Base-by-base conservation (phyloP, 2,113 vertebrate genomes). In the Heloderma charlesbogerti region DNA sequence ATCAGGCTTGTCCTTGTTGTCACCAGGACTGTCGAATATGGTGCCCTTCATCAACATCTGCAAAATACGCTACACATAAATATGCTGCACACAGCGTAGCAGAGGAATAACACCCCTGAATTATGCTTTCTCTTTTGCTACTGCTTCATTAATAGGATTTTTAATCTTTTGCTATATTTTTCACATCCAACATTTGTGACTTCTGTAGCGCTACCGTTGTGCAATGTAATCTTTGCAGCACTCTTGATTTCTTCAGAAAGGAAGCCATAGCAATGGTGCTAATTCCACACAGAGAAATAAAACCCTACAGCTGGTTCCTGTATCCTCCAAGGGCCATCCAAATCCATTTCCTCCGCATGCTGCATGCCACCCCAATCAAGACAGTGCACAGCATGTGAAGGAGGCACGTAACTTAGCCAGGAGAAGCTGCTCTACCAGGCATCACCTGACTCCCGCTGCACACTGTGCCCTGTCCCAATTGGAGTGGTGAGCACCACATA, bases 191-290 rank as follows among this genome's bases (percentile, higher is more conserved):
- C 86, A 92, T 89, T 86, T 95, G 94, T 94, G 84, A 93, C 95
- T 96, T 91, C 93, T 4, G 8, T 51, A 15, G 25, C 45, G 43
- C 48, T 83, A 12, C 6, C 34, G 66, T 72, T 60, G 27, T 57
- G 16, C 67, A 45, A 12, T 57, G 15, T 71, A 54, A 92, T 95
- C 92, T 95, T 95, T 1, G 95, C 95, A 93, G 77, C 94, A 87
- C 93, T 97, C 96, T 92, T 45, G 95, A 94, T 84, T 91, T 95
- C 92, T 96, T 96, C 94, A 96, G 92, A 95, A 96, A 94, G 84
- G 93, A 96, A 96, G 88, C 10, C 37, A 25, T 27, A 29, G n/a
- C 6, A 31, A 51, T 51, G 45, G 34, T 43, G 71, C 51, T 89
- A 54, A 69, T 37, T 15, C 20, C 31, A n/a, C 22, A 40, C 45